These are phyloP conservation scores for Hanleya hanleyi DNA, from an alignment of 2,888 invertebrate species.

Conservation along the genomic window DNA sequence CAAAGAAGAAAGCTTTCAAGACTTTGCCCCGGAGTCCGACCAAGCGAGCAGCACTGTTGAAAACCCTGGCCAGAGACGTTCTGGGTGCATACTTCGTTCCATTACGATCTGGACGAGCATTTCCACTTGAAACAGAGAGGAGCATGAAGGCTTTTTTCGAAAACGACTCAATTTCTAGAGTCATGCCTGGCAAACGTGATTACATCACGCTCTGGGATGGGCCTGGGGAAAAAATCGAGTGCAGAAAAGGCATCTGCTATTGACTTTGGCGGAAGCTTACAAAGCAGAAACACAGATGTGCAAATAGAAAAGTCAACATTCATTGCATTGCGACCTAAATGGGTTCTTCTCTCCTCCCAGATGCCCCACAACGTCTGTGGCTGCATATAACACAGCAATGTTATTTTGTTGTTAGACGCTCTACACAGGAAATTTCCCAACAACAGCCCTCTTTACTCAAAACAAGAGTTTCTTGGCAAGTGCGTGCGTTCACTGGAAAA, in stretches of 20 bases:
- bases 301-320: neutral
- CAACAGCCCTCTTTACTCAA: neutral
- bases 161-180: neutral
- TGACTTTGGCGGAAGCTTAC: neutral
- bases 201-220: neutral
- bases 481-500: neutral
- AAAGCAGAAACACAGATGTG: neutral
- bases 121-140: neutral
- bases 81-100: neutral
- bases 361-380: neutral
- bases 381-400: neutral
- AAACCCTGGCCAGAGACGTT: neutral
- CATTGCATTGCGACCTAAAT: neutral
- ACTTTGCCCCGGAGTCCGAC: too few relatives aligned
- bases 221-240: too few relatives aligned
- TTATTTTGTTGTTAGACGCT: neutral
- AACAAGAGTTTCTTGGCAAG: neutral
- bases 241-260: too few relatives aligned
- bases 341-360: neutral
- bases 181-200: neutral
- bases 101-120: neutral
- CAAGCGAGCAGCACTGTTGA: neutral
- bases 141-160: neutral
- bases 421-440: neutral
- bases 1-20: neutral